phyloP scores from a whole-genome alignment of 2,888 invertebrate species.

The Thecocarcelia acutangulata region DNA sequence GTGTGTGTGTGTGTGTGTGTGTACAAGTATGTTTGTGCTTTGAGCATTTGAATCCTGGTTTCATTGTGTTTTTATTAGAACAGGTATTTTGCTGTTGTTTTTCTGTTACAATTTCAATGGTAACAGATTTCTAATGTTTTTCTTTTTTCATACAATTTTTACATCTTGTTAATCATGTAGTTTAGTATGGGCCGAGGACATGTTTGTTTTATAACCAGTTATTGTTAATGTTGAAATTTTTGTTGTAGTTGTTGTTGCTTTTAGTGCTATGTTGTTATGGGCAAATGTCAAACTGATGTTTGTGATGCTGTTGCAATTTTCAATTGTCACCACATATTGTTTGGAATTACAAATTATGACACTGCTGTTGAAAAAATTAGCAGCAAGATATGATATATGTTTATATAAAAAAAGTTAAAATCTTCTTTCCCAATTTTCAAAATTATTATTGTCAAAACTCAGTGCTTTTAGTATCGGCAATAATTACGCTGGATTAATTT shows the following conservation, averaged over 20 bases:
- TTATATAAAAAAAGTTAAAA: no score
- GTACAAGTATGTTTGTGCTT: not conserved
- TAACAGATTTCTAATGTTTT: conserved; percentile 39
- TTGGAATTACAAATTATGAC: conserved; percentile 5
- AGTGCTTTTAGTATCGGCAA: no score
- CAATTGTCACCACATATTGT: conserved; percentile 54
- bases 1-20: no score
- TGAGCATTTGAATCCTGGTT: conserved; percentile 20
- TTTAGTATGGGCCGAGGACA: conserved; percentile 14
- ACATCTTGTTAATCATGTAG: conserved; percentile 64
- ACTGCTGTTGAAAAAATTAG: not conserved
- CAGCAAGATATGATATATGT: not conserved
- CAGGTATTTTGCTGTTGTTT: conserved; percentile 32
- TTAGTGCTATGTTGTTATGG: conserved; percentile 20
- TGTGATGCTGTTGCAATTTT: conserved; percentile 37
- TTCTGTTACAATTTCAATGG: conserved; percentile 6
- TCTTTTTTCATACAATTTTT: conserved; percentile 58
- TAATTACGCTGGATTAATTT: no score
- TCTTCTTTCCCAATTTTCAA: no score
- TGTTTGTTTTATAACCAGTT: conserved; percentile 52
- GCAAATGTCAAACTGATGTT: conserved; percentile 41
- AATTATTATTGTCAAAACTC: no score
- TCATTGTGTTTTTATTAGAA: conserved; percentile 8
- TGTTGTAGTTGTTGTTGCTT: conserved; percentile 20
- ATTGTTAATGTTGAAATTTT: conserved; percentile 47